These are phyloP conservation scores for Macrosteles quadrilineatus DNA, from an alignment of 1,140 invertebrate species.

Conservation along the genomic window DNA sequence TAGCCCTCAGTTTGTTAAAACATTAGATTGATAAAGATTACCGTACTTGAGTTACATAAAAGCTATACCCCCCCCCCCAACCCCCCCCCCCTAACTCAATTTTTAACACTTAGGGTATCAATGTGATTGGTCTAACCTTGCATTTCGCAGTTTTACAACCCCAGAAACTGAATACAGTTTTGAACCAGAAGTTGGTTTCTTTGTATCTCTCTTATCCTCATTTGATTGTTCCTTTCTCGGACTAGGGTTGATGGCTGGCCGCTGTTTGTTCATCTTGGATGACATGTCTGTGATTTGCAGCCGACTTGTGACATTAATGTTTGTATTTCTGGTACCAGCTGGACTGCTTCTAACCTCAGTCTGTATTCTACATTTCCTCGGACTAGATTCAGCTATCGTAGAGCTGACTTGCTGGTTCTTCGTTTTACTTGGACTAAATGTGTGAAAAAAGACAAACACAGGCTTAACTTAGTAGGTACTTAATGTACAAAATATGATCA, in stretches of 20 bases:
- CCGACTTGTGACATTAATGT: neutral
- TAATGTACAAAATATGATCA: too few species aligned
- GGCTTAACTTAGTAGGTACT: too few species aligned
- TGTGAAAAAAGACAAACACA: too few species aligned
- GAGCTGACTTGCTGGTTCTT: neutral
- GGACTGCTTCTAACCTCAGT: neutral
- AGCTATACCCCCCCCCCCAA: too few species aligned
- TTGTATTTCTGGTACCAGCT: neutral
- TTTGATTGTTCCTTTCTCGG: neutral
- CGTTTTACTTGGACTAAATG: neutral
- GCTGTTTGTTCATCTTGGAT: neutral
- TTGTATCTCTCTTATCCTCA: neutral
- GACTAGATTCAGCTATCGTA: neutral
- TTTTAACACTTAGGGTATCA: too few species aligned
- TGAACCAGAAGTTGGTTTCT: neutral
- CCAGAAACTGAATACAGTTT: neutral
- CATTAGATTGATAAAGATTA: too few species aligned
- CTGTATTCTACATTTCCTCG: conserved; percentile 5
- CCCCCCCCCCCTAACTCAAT: too few species aligned
- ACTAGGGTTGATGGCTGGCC: neutral
- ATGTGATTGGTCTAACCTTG: too few species aligned
- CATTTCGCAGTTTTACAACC: too few species aligned
- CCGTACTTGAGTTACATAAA: too few species aligned
- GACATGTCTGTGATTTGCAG: neutral
- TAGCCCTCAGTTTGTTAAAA: too few species aligned